Percentiles rank a stretch among this genome's conserved stretches.
Conservation (phyloP, 2,113 vertebrate genomes). For the Herpetotheres cachinnans region DNA sequence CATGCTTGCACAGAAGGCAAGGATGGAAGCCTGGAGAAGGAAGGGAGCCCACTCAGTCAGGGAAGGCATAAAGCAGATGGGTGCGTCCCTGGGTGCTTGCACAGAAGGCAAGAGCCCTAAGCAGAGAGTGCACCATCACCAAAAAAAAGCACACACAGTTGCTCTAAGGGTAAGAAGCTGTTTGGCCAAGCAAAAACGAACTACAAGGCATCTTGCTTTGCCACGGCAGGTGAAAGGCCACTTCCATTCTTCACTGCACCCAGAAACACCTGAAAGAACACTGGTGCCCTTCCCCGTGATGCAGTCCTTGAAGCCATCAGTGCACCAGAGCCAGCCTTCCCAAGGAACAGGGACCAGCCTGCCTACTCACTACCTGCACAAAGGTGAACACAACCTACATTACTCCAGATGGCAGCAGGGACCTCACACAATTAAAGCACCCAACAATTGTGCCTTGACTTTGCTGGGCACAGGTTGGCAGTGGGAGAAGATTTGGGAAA, state of each 20-base stretch:
- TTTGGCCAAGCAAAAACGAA: background rate
- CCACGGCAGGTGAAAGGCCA: background rate
- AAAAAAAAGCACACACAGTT: background rate
- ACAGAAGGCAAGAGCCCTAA: background rate
- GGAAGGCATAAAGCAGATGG: background rate
- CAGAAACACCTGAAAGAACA: background rate
- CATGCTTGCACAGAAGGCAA: background rate
- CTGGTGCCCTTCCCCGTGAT: background rate
- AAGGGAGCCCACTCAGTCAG: background rate
- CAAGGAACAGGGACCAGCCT: background rate
- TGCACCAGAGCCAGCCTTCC: background rate
- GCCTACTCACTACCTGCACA: fast-evolving
- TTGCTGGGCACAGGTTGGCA: background rate
- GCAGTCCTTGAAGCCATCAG: background rate
- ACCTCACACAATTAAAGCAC: background rate
- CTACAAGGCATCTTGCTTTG: background rate
- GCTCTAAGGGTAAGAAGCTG: background rate
- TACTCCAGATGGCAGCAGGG: background rate
- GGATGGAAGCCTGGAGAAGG: background rate
- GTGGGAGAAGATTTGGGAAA: background rate
- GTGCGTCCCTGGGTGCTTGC: background rate
- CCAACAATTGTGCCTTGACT: background rate
- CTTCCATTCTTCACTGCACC: background rate
- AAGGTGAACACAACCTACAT: background rate
- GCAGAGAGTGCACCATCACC: background rate